Evolutionary conservation across 2,797 vertebrate genomes (phyloP).

Genomic region (Liparis tanakae): DNA sequence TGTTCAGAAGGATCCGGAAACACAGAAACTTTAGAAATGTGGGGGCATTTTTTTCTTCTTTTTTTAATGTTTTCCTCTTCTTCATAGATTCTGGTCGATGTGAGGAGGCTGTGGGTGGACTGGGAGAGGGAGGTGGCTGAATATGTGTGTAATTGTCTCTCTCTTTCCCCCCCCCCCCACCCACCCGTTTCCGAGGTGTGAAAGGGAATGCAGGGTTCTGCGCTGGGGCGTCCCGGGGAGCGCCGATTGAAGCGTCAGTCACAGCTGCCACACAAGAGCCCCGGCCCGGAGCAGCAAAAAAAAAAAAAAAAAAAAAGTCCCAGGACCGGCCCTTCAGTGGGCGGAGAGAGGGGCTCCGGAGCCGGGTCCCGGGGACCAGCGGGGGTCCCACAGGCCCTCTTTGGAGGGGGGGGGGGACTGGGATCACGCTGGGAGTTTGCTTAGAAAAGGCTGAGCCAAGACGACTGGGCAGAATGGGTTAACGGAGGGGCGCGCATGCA

Average conservation of each 20-base stretch:
- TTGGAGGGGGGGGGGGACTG: slow-evolving; percentile 73
- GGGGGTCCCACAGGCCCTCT: slow-evolving; percentile 78
- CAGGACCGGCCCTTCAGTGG: slow-evolving; percentile 69
- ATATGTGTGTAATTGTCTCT: slow-evolving; percentile 82
- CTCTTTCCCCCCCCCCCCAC: slow-evolving; percentile 67
- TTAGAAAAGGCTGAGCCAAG: slow-evolving; percentile 79
- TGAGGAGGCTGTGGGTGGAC: slow-evolving; percentile 41
- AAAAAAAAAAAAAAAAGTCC: slow-evolving; percentile 64
- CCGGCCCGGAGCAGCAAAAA: slow-evolving; percentile 64
- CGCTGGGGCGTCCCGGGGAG: slow-evolving; percentile 77
- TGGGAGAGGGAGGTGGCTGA: slow-evolving; percentile 66
- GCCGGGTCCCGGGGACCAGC: slow-evolving; percentile 71
- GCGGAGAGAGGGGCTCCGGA: slow-evolving; percentile 65
- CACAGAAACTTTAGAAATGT: slow-evolving; percentile 61
- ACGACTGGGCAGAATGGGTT: slow-evolving; percentile 80
- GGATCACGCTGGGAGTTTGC: slow-evolving; percentile 82
- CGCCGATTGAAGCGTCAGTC: slow-evolving; percentile 84
- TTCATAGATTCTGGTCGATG: slow-evolving; percentile 60
- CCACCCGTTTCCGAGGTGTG: slow-evolving; percentile 82
- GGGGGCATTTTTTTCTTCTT: not conserved
- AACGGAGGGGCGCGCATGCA: slow-evolving; percentile 64
- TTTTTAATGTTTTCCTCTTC: slow-evolving; percentile 14
- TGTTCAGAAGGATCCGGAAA: slow-evolving; percentile 60
- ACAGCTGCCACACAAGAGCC: slow-evolving; percentile 84
- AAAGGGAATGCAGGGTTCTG: slow-evolving; percentile 79